Evolutionary conservation across 2,113 vertebrate species (phyloP).

Genomic region (Pholis gunnellus): DNA sequence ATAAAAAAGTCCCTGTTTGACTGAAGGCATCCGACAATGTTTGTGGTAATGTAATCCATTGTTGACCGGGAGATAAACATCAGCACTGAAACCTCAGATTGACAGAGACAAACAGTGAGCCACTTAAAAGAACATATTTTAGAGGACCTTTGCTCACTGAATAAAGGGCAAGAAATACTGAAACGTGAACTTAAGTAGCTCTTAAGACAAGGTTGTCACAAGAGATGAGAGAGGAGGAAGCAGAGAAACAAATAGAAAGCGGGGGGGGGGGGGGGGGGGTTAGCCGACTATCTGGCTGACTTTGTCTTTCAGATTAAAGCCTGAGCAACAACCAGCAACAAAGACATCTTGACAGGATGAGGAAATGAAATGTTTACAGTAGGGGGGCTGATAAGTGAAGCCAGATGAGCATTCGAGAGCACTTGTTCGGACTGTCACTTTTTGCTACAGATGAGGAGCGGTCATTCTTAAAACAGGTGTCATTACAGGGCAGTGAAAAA

Average conservation of each 20-base stretch:
- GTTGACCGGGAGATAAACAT: constrained; percentile 66
- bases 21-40: constrained; percentile 51
- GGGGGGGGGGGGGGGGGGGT: constrained; percentile 2
- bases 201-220: constrained; percentile 70
- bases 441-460: constrained; percentile 49
- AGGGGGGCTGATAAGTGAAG: constrained; percentile 70
- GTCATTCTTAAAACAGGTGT: constrained; percentile 69
- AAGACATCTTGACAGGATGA: constrained; percentile 81
- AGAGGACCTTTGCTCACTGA: constrained; percentile 59
- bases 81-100: constrained; percentile 64
- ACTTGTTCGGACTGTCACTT: constrained; percentile 68
- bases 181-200: constrained; percentile 61
- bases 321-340: constrained; percentile 74
- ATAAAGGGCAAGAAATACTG: constrained; percentile 62
- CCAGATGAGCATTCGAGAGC: constrained; percentile 59
- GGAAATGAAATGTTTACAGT: constrained; percentile 87
- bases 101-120: constrained; percentile 68
- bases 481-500: constrained; percentile 63
- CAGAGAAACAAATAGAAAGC: constrained; percentile 67
- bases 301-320: constrained; percentile 87
- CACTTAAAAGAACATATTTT: constrained; percentile 67
- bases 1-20: constrained; percentile 20
- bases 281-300: constrained; percentile 68
- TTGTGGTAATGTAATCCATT: constrained; percentile 71
- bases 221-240: constrained; percentile 65